A percentile compares a stretch with the other conserved stretches of the same genome.
Conservation (phyloP, 1,140 invertebrate species). For the Spodoptera frugiperda region DNA sequence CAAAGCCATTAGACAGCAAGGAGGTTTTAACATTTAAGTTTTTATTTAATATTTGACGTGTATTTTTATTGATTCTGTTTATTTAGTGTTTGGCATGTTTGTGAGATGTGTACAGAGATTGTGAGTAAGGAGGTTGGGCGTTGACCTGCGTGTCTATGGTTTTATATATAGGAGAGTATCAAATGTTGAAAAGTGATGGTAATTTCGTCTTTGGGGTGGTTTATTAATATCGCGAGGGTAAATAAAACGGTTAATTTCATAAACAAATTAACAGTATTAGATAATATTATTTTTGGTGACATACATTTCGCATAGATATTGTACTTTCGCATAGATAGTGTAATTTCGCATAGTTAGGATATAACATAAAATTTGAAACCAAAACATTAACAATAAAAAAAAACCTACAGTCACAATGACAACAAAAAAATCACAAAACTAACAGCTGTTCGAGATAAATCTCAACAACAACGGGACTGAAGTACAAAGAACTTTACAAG, state of each 20-base stretch:
- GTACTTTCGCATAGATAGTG: too few species aligned
- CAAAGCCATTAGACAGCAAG: slow-evolving; percentile 1
- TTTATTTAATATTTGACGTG: slow-evolving; percentile 26
- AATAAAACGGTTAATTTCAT: neutral
- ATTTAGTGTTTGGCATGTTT: slow-evolving; percentile 3
- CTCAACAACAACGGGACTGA: slow-evolving; percentile 5
- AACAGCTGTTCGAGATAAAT: slow-evolving; percentile 9
- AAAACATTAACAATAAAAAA: too few species aligned
- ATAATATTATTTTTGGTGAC: too few species aligned
- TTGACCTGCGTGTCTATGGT: slow-evolving; percentile 6
- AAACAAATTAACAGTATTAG: too few species aligned
- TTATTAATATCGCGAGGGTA: neutral
- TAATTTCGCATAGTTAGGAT: too few species aligned
- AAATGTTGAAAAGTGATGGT: neutral
- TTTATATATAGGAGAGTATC: neutral
- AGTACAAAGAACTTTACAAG: slow-evolving; percentile 1
- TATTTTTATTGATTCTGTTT: slow-evolving; percentile 14
- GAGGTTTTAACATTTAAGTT: slow-evolving; percentile 4
- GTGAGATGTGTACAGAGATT: neutral
- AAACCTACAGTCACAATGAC: too few species aligned
- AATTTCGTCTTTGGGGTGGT: neutral
- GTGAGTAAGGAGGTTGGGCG: slow-evolving; percentile 7
- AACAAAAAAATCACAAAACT: neutral
- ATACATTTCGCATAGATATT: too few species aligned
- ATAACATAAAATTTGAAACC: too few species aligned